Percentiles rank a stretch among this genome's conserved stretches.
phyloP scores from a whole-genome alignment of 1,140 invertebrate species.

The Heliconius melpomene region DNA sequence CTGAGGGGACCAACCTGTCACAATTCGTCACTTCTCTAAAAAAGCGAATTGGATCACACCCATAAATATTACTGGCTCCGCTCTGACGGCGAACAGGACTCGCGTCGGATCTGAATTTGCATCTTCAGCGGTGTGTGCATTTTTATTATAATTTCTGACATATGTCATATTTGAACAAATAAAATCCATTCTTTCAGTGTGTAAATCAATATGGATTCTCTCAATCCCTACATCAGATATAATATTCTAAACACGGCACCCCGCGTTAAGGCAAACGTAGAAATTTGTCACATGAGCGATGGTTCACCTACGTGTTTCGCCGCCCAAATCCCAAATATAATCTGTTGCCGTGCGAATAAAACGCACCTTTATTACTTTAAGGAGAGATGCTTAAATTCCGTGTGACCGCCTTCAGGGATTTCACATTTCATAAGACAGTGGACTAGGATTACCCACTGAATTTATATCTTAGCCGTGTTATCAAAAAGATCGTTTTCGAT shows the following conservation, averaged over 20 bases:
- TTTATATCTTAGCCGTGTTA: conserved; percentile 72
- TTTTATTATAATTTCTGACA: conserved; percentile 16
- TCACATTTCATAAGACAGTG: conserved; percentile 62
- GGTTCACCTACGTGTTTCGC: conserved; percentile 79
- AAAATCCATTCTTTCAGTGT: conserved; percentile 48
- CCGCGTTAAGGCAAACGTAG: conserved; percentile 79
- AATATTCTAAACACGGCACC: conserved; percentile 78
- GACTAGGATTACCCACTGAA: conserved; percentile 65
- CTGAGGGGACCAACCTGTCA: conserved; percentile 58
- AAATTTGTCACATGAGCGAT: conserved; percentile 82
- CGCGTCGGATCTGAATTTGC: conserved; percentile 2
- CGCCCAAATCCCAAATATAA: conserved; percentile 78
- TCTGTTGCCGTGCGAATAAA: conserved; percentile 72
- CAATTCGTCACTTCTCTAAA: conserved; percentile 37
- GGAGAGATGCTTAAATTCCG: conserved; percentile 73
- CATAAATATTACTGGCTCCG: conserved; percentile 27
- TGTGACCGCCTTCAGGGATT: conserved; percentile 61
- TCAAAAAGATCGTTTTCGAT: conserved; percentile 72
- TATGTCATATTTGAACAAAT: conserved; percentile 22
- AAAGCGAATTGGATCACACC: conserved; percentile 27
- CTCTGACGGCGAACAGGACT: not conserved
- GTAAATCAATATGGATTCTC: conserved; percentile 72
- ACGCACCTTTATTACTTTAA: conserved; percentile 80
- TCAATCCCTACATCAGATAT: conserved; percentile 62
- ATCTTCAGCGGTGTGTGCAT: not conserved